Percentiles rank a stretch among this genome's conserved stretches.
These are phyloP conservation scores for Conchocele bisecta DNA, from an alignment of 2,888 invertebrate genomes.

Conservation along the genomic window DNA sequence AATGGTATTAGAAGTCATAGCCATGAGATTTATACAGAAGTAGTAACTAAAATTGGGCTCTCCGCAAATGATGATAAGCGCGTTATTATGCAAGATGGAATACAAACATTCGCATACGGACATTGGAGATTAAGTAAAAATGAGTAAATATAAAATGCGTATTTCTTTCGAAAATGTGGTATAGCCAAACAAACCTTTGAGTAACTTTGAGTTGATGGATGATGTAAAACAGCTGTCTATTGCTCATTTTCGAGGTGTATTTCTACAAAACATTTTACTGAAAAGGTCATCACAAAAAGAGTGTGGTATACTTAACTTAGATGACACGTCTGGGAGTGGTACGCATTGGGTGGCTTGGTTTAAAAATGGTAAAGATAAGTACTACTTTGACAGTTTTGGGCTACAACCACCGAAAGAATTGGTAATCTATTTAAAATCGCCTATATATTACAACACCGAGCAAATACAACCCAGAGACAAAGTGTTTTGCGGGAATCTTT, in stretches of 20 bases:
- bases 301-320: constrained; percentile 13
- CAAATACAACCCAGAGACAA: no score
- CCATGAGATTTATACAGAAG: constrained; percentile 21
- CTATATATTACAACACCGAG: background rate
- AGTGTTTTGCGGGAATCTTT: no score
- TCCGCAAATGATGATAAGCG: constrained; percentile 20
- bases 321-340: background rate
- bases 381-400: constrained; percentile 12
- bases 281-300: background rate
- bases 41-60: constrained; percentile 21
- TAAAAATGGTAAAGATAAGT: constrained; percentile 1
- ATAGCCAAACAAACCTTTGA: background rate
- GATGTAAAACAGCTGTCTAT: background rate
- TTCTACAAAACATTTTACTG: background rate
- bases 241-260: constrained; percentile 1
- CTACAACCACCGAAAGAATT: background rate
- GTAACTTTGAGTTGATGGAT: background rate
- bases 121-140: background rate
- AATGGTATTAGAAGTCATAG: constrained; percentile 13
- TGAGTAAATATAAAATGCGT: background rate
- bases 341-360: constrained; percentile 4
- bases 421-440: background rate
- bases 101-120: constrained; percentile 10
- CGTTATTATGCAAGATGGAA: constrained; percentile 6
- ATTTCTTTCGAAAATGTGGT: background rate